Percentiles rank a stretch among this genome's conserved stretches.
Evolutionary conservation across 2,113 vertebrate species (phyloP).

Genomic region (Malurus melanocephalus): DNA sequence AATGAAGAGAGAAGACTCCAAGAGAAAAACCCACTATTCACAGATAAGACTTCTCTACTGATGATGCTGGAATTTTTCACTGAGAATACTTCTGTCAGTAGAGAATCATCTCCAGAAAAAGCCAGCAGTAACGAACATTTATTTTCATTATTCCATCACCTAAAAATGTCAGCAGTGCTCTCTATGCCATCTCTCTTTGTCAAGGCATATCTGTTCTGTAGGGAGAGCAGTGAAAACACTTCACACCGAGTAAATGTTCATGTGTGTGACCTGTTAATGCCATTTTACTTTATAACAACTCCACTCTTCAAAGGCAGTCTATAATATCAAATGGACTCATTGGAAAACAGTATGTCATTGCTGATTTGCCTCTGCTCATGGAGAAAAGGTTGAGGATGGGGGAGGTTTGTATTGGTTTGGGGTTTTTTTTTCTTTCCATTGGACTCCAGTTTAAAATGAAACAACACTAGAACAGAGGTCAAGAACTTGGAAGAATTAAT

Average conservation of each 20-base stretch:
- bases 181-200: not conserved
- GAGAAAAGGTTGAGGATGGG: not conserved
- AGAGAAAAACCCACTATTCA: not conserved
- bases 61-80: not conserved
- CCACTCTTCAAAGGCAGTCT: constrained; percentile 17
- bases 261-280: not conserved
- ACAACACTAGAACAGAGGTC: constrained; percentile 69
- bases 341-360: constrained; percentile 10
- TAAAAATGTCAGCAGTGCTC: constrained; percentile 39
- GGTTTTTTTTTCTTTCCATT: not conserved
- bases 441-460: constrained; percentile 71
- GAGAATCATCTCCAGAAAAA: constrained; percentile 15
- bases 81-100: not conserved
- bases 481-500: constrained; percentile 67
- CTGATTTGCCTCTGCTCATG: constrained; percentile 41
- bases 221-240: constrained; percentile 25
- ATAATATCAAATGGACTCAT: not conserved
- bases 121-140: not conserved
- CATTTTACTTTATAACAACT: not conserved
- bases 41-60: not conserved
- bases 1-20: not conserved
- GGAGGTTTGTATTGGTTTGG: fast-evolving
- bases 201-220: not conserved
- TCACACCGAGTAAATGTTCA: constrained; percentile 29
- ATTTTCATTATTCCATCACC: constrained; percentile 34